Base-by-base conservation (phyloP, 2,797 vertebrate genomes). In the Cuniculus paca region DNA sequence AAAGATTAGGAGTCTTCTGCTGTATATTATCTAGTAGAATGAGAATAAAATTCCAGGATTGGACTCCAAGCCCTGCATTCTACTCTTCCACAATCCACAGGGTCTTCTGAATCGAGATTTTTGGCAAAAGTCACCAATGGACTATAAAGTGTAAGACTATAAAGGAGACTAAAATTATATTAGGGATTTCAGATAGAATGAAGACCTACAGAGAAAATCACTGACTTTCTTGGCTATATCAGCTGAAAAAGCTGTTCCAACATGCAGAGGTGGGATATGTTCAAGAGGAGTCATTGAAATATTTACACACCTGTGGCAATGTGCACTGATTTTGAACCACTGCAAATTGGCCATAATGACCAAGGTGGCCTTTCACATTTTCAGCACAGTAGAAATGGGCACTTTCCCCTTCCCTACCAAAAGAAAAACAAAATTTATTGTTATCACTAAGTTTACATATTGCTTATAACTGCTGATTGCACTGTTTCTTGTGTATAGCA, bases 401-500 rank as follows among this genome's bases (percentile, higher is more conserved):
- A n/a, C 24, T 89, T 19, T 79, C 36, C 20, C 60, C 2, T 3
- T 7, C 16, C 48, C 60, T 88, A 48, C 19, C 13, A 80, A 85
- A 60, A 39, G 31, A 42, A 82, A 72, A 97, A 58, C 12, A 83
- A 65, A 97, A 60, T 19, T 5, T 58, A 45, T 14, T 95, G 92
- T 31, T 77, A 95, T 45, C 5, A 39, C 28, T 70, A 11, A 61
- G 34, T 91, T 85, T 75, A 79, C 14, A 2, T 54, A 61, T 79
- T 42, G 63, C 84, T 88, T 87, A 95, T 75, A 88, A 95, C 93
- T 31, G 5, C n/a, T n/a, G n/a, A n/a, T n/a, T n/a, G 6, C 2
- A 54, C 54, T 61, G 92, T 91, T 48, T 9, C n/a, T 88, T 80
- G n/a, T 0, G 45, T 81, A 93, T 54, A 50, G 36, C 83, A 86